Evolutionary conservation across 2,113 vertebrate species (phyloP), one percentile per base, ranked within the genome.

Genomic region (Pelusios castaneus): DNA sequence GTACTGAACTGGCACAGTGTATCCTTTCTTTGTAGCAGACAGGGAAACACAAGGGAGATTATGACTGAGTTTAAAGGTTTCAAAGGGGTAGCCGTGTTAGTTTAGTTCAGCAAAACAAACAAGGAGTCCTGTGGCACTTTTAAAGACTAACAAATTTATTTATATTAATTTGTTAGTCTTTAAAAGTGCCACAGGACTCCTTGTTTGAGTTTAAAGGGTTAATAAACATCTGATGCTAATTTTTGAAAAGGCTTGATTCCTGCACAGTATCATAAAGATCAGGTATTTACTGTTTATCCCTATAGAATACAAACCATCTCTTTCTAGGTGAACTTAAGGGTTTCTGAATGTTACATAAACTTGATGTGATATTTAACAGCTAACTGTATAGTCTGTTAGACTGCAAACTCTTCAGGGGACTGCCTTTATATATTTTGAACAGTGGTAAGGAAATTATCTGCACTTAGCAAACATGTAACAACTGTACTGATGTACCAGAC

Each of bases 171-270:
- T n/a, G n/a, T n/a, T n/a, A n/a, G n/a, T n/a, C n/a, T n/a, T n/a
- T n/a, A n/a, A n/a, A n/a, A n/a, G n/a, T n/a, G n/a, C n/a, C n/a
- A n/a, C n/a, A n/a, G n/a, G n/a, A n/a, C n/a, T n/a, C n/a, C n/a
- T n/a, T n/a, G n/a, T n/a, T n/a, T 9, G 82, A 9, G 6, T 51
- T 73, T 31, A 49, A 21, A 49, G 76, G 51, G 84, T 80, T 88
- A 79, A 80, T 8, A 54, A 63, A 60, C 88, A 43, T 17, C 19
- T 12, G 82, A 90, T 19, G 31, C 24, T 41, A 76, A 70, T 82
- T 16, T 95, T 95, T 91, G 80, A 63, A 95, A 94, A 89, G 85
- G 80, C 92, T 88, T 91, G 92, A 96, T 93, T 91, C 91, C 87
- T 43, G 95, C 95, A 91, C 41, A 12, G 41, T 77, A 80, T 83